A percentile compares a stretch with the other conserved stretches of the same genome.
These are phyloP conservation scores for Brachynemurus nebulosus DNA, from an alignment of 2,888 invertebrate species.

Conservation along the genomic window DNA sequence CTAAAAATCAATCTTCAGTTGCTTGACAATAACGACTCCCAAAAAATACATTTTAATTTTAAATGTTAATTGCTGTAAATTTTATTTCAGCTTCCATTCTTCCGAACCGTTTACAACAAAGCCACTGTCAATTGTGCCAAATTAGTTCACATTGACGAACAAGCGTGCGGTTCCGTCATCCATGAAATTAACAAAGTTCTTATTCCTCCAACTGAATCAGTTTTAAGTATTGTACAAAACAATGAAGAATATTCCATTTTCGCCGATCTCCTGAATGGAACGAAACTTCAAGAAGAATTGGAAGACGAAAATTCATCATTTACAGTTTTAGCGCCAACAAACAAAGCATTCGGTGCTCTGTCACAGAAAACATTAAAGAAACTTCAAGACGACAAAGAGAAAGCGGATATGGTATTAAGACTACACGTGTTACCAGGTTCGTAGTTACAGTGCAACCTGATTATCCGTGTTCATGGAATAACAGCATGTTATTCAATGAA, in stretches of 20 bases:
- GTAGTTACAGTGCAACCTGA: no score
- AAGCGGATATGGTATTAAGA: conserved; percentile 34
- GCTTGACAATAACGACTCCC: background rate
- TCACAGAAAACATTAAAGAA: conserved; percentile 32
- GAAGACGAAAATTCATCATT: conserved; percentile 31
- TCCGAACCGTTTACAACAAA: conserved; percentile 40
- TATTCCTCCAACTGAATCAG: conserved; percentile 34
- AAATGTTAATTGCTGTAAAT: no score
- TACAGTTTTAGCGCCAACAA: conserved; percentile 44
- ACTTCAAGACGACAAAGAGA: conserved; percentile 33
- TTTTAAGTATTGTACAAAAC: conserved; percentile 34
- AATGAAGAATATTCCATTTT: conserved; percentile 33
- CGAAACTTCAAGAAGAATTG: conserved; percentile 35
- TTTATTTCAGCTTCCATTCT: conserved; percentile 37
- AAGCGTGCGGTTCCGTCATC: conserved; percentile 51
- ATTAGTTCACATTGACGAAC: conserved; percentile 43
- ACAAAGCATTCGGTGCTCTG: conserved; percentile 38
- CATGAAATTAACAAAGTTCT: conserved; percentile 49
- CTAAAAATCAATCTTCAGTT: no score
- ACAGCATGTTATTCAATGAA: no score
- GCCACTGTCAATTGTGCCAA: conserved; percentile 55
- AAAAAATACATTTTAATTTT: background rate
- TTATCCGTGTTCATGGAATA: no score
- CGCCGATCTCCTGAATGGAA: conserved; percentile 30
- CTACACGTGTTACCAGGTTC: conserved; percentile 39